Evolutionary conservation across 2,797 vertebrate species (phyloP), one percentile per base, ranked within the genome.

Genomic region (Eidolon dupreanum): DNA sequence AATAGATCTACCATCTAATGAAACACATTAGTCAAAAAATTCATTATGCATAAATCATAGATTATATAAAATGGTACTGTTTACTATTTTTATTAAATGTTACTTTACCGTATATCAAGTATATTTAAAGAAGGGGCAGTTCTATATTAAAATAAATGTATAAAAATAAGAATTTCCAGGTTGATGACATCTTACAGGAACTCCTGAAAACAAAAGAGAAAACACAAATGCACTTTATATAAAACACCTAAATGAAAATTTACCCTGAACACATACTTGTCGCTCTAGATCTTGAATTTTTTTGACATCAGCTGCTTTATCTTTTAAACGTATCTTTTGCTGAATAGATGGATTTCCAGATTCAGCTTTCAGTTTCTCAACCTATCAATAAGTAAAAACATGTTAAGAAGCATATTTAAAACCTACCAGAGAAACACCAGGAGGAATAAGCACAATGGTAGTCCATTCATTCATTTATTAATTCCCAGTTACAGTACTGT

Each of bases 261-360:
- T 41, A 94, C 33, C 22, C 28, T 57, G 43, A 93, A 36, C 78
- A 88, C 97, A 57, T 97, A 99, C 99, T 98, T 99, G 99, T 93
- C 98, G 98, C 94, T 99, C 99, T 78, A 99, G 99, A 89, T 99
- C 99, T 97, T 99, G 99, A 98, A 99, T 99, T 98, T 97, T 99
- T 98, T 98, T 99, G 49, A 98, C 98, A 90, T 99, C 99, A 53
- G 96, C 96, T 38, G 98, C 96, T 98, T 98, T 99, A 87, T 99
- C 99, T 97, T 97, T 99, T 68, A 98, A 79, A 90, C 98, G 99
- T 91, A 98, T 99, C 97, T 99, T 99, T 95, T 99, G 99, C 73
- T 99, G 97, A 57, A 88, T 55, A 95, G 97, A 97, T 77, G 98
- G 98, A 98, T 97, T 98, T 87, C 98, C 98, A 96, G 99, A 98